A percentile compares a stretch with the other conserved stretches of the same genome.
Conservation (phyloP, 2,113 vertebrate species). For the Argyrosomus japonicus region DNA sequence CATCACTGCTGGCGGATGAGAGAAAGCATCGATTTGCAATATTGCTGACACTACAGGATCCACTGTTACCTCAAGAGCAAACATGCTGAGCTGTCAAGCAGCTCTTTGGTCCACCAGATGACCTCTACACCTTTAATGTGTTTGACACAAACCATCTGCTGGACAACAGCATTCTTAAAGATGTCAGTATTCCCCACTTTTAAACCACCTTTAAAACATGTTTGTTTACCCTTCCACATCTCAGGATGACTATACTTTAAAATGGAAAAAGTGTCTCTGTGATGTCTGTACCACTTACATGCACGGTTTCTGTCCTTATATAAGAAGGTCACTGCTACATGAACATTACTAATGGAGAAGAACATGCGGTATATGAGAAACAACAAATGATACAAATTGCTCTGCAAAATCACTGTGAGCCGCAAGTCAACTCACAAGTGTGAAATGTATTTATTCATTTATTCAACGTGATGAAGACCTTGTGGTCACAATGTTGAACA, state of each 20-base stretch:
- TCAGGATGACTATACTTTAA: background rate
- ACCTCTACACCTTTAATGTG: constrained; percentile 36
- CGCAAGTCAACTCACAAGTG: too few species aligned
- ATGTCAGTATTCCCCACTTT: background rate
- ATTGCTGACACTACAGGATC: constrained; percentile 35
- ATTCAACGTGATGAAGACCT: constrained; percentile 30
- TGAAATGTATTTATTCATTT: constrained; percentile 22
- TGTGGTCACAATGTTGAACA: background rate
- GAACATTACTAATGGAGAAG: background rate
- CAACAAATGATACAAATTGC: background rate
- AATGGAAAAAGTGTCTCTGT: background rate
- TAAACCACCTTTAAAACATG: background rate
- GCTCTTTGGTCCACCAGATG: constrained; percentile 15
- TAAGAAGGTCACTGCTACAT: background rate
- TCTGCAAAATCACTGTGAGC: background rate
- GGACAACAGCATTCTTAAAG: background rate
- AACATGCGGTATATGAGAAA: background rate
- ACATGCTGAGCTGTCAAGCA: constrained; percentile 51
- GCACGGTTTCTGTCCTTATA: too few species aligned
- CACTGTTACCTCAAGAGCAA: constrained; percentile 20
- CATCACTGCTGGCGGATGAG: constrained; percentile 16
- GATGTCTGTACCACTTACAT: background rate
- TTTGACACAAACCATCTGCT: constrained; percentile 26
- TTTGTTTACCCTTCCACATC: background rate
- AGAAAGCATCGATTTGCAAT: constrained; percentile 57